Conservation (phyloP, 2,888 invertebrate species). For the Perizoma flavofasciatum region DNA sequence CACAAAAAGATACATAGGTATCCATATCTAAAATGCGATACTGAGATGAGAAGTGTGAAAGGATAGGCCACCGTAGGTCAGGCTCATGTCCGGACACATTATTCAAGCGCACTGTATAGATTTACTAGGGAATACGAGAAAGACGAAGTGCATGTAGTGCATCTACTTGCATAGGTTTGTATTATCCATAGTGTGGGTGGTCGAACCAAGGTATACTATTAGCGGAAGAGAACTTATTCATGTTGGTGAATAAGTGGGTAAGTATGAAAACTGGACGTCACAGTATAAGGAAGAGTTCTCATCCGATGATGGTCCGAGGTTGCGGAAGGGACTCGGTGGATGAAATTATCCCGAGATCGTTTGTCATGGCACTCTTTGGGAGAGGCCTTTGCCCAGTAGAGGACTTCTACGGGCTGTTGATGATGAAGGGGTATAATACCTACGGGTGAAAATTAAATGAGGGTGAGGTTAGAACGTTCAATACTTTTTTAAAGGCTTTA, state of each 20-base stretch:
- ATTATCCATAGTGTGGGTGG: constrained; percentile 60
- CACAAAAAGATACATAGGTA: constrained; percentile 1
- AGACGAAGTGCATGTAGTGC: constrained; percentile 38
- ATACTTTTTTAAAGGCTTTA: constrained; percentile 12
- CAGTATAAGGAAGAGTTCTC: no score
- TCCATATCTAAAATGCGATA: constrained; percentile 2
- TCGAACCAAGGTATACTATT: constrained; percentile 43
- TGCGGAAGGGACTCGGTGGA: no score
- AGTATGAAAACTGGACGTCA: no score
- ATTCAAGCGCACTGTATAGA: constrained; percentile 40
- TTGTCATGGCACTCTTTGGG: no score
- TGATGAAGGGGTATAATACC: no score
- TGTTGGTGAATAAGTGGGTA: no score
- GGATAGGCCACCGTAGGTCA: constrained; percentile 41
- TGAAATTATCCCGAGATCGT: no score
- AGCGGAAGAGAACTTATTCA: constrained; percentile 14
- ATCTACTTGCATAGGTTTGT: constrained; percentile 36
- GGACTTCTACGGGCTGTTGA: no score
- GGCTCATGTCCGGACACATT: constrained; percentile 37
- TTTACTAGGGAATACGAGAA: constrained; percentile 50
- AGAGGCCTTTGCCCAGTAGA: no score
- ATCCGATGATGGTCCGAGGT: no score
- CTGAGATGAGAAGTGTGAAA: constrained; percentile 30
- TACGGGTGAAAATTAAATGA: neutral
- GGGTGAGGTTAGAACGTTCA: neutral